Percentiles rank a stretch among this genome's conserved stretches.
Conservation (phyloP, 2,888 invertebrate species). For the Aelia acuminata region DNA sequence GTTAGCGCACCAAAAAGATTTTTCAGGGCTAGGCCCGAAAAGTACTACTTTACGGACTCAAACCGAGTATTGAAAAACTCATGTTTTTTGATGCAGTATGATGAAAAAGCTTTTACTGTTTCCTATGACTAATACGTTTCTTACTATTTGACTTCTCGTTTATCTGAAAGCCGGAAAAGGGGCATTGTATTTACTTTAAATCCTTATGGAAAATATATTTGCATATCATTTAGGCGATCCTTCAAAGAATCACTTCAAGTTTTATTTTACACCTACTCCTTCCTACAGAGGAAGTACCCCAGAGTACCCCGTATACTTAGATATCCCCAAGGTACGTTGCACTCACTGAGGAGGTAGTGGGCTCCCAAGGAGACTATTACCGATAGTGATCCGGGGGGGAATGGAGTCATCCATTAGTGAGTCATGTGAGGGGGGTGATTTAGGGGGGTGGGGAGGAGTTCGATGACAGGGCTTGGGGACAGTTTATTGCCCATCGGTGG, state of each 20-base stretch:
- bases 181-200: too few species aligned
- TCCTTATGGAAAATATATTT: background rate
- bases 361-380: background rate
- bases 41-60: too few species aligned
- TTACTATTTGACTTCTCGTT: too few species aligned
- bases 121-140: too few species aligned
- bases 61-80: too few species aligned
- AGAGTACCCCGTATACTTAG: background rate
- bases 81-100: too few species aligned
- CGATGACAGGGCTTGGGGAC: background rate
- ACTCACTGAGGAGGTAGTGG: background rate
- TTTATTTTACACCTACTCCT: background rate
- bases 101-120: too few species aligned
- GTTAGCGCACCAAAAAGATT: too few species aligned
- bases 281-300: too few species aligned
- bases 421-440: background rate
- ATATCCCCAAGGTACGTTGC: background rate
- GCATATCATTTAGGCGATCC: background rate
- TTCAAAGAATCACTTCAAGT: background rate
- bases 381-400: background rate
- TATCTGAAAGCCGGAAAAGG: too few species aligned
- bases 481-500: background rate
- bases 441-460: background rate
- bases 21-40: too few species aligned
- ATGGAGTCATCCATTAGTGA: conserved; percentile 11